These are phyloP conservation scores for Prochilodus magdalenae DNA, from an alignment of 2,113 vertebrate genomes.

Conservation along the genomic window DNA sequence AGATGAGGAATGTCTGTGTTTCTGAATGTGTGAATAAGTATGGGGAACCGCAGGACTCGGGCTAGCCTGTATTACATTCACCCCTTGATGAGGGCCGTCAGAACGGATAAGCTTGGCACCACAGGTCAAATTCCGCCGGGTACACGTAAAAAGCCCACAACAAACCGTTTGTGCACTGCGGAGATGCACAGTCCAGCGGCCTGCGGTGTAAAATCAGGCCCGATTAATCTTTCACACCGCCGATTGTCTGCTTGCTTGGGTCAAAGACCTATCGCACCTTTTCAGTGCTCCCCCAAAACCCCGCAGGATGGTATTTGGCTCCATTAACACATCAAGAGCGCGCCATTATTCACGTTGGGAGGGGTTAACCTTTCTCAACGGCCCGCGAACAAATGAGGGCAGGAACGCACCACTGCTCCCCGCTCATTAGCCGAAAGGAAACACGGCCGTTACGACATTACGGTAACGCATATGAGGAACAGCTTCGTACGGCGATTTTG, in stretches of 20 bases:
- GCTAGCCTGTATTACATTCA: conserved; percentile 45
- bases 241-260: not conserved
- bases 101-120: conserved; percentile 17
- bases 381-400: conserved; percentile 52
- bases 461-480: conserved; percentile 45
- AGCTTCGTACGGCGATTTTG: conserved; percentile 47
- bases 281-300: not conserved
- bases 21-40: not conserved
- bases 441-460: conserved; percentile 47
- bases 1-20: not conserved
- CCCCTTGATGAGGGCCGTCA: conserved; percentile 38
- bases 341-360: conserved; percentile 43
- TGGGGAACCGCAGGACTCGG: conserved; percentile 4
- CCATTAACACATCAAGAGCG: conserved; percentile 47
- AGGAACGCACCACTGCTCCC: conserved; percentile 43
- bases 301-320: conserved; percentile 46
- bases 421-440: conserved; percentile 55
- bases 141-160: conserved; percentile 6
- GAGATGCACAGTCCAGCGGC: not conserved
- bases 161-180: not conserved
- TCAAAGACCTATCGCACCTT: conserved; percentile 11
- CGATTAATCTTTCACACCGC: conserved; percentile 32
- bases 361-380: conserved; percentile 57
- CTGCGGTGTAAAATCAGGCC: not conserved
- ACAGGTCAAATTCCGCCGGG: conserved; percentile 26